Evolutionary conservation across 2,113 vertebrate genomes (phyloP), one percentile per base, ranked within the genome.

Genomic region (Fukomys damarensis): DNA sequence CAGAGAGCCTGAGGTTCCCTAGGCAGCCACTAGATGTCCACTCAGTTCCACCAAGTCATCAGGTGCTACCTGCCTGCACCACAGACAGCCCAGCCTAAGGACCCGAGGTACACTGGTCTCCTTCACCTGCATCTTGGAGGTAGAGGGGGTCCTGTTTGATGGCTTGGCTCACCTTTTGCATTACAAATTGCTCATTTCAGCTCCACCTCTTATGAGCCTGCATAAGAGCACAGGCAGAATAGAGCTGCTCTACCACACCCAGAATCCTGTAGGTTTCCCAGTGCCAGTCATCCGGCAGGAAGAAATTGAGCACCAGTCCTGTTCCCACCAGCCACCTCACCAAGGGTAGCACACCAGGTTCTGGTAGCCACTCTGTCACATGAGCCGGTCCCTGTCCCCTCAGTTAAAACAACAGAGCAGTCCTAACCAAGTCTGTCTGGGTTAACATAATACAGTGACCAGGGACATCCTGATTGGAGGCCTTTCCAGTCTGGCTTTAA

Each of bases 11-110:
- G 56, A 65, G 46, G 35, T 94, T 92, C 92, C 92, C 54, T 19
- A 61, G 10, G 2, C 0, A 0, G 84, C 97, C 98, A 96, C 98
- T 94, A 97, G 97, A 80, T 91, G 98, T 59, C 97, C 0, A 9
- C 80, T 41, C 38, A 14, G 80, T 63, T 87, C 96, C 91, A 94
- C 80, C 84, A 91, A 94, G 35, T 38, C 58, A 56, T 46, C n/a
- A 2, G 0, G 0, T 38, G 58, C 35, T 4, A 46, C 59, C 72
- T 9, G 83, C 56, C 19, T 19, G 81, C 56, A n/a, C 54, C 58
- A 20, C 63, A 24, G 24, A 35, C 38, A 2, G 26, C 19, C 72
- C 76, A 14, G 81, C 20, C 0, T 26, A 66, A 46, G 70, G 24
- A 4, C 20, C 7, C 38, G 5, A 3, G 2, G 22, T 0, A 0